Evolutionary conservation across 2,797 vertebrate genomes (phyloP), one percentile per base, ranked within the genome.

Genomic region (Crax fasciolata): DNA sequence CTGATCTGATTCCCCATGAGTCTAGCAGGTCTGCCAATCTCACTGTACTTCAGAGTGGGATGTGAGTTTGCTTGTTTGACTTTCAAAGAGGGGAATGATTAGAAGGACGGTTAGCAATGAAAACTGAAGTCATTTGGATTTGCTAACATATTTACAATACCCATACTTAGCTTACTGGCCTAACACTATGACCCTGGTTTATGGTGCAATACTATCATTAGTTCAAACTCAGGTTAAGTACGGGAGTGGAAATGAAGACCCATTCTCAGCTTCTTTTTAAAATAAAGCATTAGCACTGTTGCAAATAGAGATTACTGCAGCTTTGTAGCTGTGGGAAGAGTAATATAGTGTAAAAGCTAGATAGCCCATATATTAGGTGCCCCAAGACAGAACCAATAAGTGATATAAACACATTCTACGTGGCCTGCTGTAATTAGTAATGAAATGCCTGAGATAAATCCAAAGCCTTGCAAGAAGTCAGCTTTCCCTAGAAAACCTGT

Each of bases 401-500:
- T 46, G 59, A 70, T 78, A 84, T 52, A 96, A 97, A 89, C 62
- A 68, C 65, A 58, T 81, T 90, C 94, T 80, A 20, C 89, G 90
- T 23, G 90, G 78, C 62, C 84, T 89, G 55, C 83, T 88, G 94
- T 92, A 94, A 94, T 95, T 95, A 96, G 96, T 89, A 91, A 93
- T 83, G 67, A 95, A 96, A 96, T 91, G 94, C 90, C 73, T 95
- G 87, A 77, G 67, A 96, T 95, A 87, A 93, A 95, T 95, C 84
- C 81, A 83, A 93, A 97, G 81, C 73, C 74, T 96, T 90, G 94
- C 72, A 57, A 97, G 91, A 95, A 97, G 91, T 95, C 94, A 89
- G 79, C 76, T 94, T 94, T 97, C 96, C 95, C 93, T 94, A 96
- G 96, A 97, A 97, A 97, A 96, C 96, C 90, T 95, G 93, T 96